Evolutionary conservation across 2,797 vertebrate species (phyloP), one percentile per base, ranked within the genome.

Genomic region (Acrossocheilus fasciatus): DNA sequence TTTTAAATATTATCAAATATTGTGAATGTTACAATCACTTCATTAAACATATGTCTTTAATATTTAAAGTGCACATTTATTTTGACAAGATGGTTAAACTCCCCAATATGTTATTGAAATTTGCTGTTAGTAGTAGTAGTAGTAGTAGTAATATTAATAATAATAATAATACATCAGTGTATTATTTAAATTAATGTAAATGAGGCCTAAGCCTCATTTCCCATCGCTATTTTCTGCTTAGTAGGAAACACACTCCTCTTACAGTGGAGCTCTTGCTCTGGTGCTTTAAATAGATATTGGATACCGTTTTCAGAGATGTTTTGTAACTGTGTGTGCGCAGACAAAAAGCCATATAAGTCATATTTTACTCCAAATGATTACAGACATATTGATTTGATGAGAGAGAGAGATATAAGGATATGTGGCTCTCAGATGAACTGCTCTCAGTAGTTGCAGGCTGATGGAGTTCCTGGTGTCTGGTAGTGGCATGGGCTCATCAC

Each of bases 361-460:
- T 45, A 43, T 30, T 79, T 64, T 64, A 26, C 57, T 62, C 36
- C 7, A 30, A 62, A 79, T 64, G 15, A 43, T 62, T 30, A 3
- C 4, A 43, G 23, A 79, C 4, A 1, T 79, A 30, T 43, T 64
- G 77, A 64, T 79, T 64, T 79, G 41, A 30, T 62, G 5, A 82
- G 15, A 17, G 26, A 26, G 8, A 39, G 12, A 39, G 12, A 39
- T 8, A 47, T 14, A 47, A 45, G 45, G 18, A 54, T 57, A 72
- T 59, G 36, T 72, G 50, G 47, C 23, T 81, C 45, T 52, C 14
- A 57, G 81, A 45, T 83, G 12, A 83, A 47, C 70, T n/a, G 34
- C 52, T 59, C 77, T 79, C 41, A 64, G 77, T 79, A 43, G 57
- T 79, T 81, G 62, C 41, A 50, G 62, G 45, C 82, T 68, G 82